Evolutionary conservation across 2,888 invertebrate genomes (phyloP).

Genomic region (Strigamia maritima): DNA sequence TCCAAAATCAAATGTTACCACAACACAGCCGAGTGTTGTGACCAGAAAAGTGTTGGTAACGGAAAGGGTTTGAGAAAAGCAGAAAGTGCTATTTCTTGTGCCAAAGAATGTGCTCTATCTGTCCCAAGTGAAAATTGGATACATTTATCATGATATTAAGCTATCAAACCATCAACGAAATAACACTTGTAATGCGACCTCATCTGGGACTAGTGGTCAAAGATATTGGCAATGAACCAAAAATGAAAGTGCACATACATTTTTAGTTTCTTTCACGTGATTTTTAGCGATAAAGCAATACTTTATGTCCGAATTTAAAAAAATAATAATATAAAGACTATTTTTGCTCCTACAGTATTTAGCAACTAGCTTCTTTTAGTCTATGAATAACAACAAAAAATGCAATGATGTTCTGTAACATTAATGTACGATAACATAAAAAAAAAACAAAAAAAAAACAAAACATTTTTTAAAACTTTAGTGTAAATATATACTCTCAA

Average conservation of each 20-base stretch:
- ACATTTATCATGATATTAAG: background rate
- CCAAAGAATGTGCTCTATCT: background rate
- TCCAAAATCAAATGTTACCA: background rate
- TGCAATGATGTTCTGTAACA: too few relatives aligned
- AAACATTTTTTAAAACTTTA: background rate
- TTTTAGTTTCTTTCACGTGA: background rate
- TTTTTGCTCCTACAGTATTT: background rate
- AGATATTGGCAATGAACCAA: background rate
- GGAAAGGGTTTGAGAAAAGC: background rate
- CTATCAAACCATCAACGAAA: background rate
- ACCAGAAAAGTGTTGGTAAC: background rate
- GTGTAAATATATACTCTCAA: background rate
- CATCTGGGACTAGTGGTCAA: slow-evolving; percentile 2
- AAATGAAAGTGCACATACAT: background rate
- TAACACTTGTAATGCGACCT: slow-evolving; percentile 9
- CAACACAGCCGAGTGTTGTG: background rate
- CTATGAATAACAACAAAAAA: too few relatives aligned
- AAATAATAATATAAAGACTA: background rate
- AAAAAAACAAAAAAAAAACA: background rate
- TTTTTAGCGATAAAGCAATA: background rate
- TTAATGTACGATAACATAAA: background rate
- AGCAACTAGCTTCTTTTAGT: background rate
- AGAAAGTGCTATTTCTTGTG: slow-evolving; percentile 1
- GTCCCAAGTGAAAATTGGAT: background rate
- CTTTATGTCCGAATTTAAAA: background rate